phyloP scores from a whole-genome alignment of 2,797 vertebrate species.

The Oreochromis mossambicus region DNA sequence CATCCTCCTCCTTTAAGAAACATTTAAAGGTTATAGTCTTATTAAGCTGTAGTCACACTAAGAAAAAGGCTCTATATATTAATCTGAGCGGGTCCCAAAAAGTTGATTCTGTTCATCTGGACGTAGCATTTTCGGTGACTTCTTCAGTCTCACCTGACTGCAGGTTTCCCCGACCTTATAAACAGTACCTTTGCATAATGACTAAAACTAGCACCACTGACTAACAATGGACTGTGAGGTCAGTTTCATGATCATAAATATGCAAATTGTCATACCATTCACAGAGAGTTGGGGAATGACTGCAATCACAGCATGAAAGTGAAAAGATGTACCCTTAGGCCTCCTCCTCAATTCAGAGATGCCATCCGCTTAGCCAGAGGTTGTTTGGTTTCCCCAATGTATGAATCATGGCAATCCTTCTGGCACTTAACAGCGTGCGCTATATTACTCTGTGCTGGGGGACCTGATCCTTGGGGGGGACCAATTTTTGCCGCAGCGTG shows the following conservation, averaged over 20 bases:
- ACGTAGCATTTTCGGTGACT: not conserved
- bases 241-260: not conserved
- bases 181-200: not conserved
- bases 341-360: not conserved
- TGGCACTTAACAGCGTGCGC: not conserved
- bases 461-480: not conserved
- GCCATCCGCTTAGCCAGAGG: not conserved
- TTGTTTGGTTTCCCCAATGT: not conserved
- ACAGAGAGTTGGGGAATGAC: not conserved
- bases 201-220: not conserved
- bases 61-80: not conserved
- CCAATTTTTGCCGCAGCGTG: not conserved
- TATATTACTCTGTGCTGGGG: not conserved
- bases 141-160: not conserved
- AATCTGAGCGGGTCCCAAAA: not conserved
- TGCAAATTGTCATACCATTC: not conserved
- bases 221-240: not conserved
- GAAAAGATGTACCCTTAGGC: not conserved
- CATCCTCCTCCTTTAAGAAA: conserved; percentile 8
- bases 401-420: not conserved
- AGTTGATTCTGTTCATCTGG: not conserved
- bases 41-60: not conserved
- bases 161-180: not conserved
- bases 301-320: not conserved
- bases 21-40: not conserved